Evolutionary conservation across 2,888 invertebrate genomes (phyloP).

Genomic region (Deilephila porcellus): DNA sequence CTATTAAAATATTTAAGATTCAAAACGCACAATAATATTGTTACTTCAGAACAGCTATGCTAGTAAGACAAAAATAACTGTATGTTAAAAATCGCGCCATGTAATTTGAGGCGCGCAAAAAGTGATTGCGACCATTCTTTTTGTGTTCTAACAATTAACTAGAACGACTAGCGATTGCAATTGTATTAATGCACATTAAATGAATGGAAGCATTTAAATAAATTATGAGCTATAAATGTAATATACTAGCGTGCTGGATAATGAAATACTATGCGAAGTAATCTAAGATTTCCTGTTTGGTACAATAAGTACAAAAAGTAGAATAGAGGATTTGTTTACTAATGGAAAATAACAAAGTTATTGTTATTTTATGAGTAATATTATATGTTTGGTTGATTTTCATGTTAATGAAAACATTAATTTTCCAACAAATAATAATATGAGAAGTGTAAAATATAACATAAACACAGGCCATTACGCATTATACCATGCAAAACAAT

Average conservation of each 20-base stretch:
- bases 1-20: background rate
- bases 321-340: background rate
- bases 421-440: background rate
- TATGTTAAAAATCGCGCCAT: background rate
- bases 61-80: slow-evolving; percentile 9
- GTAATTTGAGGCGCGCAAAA: slow-evolving; percentile 17
- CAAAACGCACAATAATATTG: background rate
- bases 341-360: background rate
- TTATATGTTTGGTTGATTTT: background rate
- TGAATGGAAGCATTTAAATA: background rate
- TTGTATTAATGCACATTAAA: too few relatives aligned
- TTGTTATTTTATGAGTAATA: background rate
- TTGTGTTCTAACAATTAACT: background rate
- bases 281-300: background rate
- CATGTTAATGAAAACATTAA: background rate
- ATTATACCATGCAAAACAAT: too few relatives aligned
- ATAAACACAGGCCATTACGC: too few relatives aligned
- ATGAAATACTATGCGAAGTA: background rate
- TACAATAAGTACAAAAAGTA: background rate
- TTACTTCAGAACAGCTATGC: background rate
- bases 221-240: background rate
- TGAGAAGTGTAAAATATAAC: too few relatives aligned
- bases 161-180: background rate
- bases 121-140: background rate
- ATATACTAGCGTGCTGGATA: background rate